Percentiles rank a stretch among this genome's conserved stretches.
phyloP scores from a whole-genome alignment of 2,797 vertebrate species.

The Craterocephalus amniculus region DNA sequence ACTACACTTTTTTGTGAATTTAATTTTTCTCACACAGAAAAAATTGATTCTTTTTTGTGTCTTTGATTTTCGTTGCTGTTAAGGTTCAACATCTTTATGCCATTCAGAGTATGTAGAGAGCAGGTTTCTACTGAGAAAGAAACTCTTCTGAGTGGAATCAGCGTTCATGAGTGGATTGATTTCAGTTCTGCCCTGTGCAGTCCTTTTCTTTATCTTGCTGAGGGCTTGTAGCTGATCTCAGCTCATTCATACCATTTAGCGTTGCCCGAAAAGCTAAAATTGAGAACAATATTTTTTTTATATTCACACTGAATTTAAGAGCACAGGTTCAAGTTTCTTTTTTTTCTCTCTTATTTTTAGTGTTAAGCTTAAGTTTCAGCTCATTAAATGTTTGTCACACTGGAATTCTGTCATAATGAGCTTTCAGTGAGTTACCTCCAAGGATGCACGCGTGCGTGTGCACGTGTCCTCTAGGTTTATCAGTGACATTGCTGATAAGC shows the following conservation, averaged over 20 bases:
- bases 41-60: constrained; percentile 5
- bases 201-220: constrained; percentile 20
- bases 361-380: not conserved
- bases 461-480: constrained; percentile 57
- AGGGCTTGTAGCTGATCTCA: constrained; percentile 30
- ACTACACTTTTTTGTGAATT: not conserved
- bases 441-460: constrained; percentile 19
- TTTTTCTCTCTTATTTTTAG: not conserved
- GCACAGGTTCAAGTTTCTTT: constrained; percentile 29
- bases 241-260: constrained; percentile 23
- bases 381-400: constrained; percentile 31
- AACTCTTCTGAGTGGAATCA: constrained; percentile 2
- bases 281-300: constrained; percentile 7
- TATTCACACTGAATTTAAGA: constrained; percentile 24
- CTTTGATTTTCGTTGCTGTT: constrained; percentile 5
- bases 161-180: constrained; percentile 14
- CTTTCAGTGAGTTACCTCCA: constrained; percentile 35
- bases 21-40: not conserved
- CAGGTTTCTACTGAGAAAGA: constrained; percentile 14
- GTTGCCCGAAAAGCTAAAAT: constrained; percentile 17
- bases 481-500: constrained; percentile 71
- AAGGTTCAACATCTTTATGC: constrained; percentile 5
- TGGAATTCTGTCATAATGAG: constrained; percentile 39
- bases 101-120: constrained; percentile 16
- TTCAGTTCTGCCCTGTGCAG: constrained; percentile 4